Evolutionary conservation across 2,113 vertebrate genomes (phyloP).

Genomic region (Lipophrys pholis): DNA sequence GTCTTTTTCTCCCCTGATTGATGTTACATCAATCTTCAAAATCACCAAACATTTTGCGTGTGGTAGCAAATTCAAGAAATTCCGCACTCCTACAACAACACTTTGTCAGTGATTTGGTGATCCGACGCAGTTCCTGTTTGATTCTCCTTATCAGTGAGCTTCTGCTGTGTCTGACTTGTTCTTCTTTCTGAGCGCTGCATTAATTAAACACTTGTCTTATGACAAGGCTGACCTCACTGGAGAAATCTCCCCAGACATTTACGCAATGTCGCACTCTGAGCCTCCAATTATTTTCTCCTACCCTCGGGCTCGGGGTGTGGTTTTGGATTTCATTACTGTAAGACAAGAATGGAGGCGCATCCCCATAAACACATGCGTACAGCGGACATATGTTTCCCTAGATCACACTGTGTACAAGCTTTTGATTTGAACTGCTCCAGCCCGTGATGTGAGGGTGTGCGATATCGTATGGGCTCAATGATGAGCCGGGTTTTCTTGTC

Average conservation of each 20-base stretch:
- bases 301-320: neutral
- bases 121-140: conserved; percentile 10
- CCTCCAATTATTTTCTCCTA: conserved; percentile 45
- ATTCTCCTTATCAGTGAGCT: conserved; percentile 17
- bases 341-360: neutral
- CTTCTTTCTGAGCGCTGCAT: conserved; percentile 23
- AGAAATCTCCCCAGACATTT: conserved; percentile 30
- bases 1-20: too few species aligned
- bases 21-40: too few species aligned
- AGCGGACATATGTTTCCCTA: neutral
- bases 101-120: neutral
- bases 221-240: conserved; percentile 46
- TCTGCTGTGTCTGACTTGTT: conserved; percentile 19
- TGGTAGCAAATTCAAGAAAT: neutral
- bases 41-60: neutral
- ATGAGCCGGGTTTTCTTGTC: conserved; percentile 23
- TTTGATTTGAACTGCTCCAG: conserved; percentile 10
- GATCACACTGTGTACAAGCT: neutral
- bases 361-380: neutral
- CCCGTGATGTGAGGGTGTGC: conserved; percentile 27
- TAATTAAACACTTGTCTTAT: conserved; percentile 54
- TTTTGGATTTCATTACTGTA: conserved; percentile 14
- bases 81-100: neutral
- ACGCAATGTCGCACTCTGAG: conserved; percentile 14
- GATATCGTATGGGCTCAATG: neutral